Evolutionary conservation across 2,113 vertebrate genomes (phyloP).

Genomic region (Calidris pygmaea): DNA sequence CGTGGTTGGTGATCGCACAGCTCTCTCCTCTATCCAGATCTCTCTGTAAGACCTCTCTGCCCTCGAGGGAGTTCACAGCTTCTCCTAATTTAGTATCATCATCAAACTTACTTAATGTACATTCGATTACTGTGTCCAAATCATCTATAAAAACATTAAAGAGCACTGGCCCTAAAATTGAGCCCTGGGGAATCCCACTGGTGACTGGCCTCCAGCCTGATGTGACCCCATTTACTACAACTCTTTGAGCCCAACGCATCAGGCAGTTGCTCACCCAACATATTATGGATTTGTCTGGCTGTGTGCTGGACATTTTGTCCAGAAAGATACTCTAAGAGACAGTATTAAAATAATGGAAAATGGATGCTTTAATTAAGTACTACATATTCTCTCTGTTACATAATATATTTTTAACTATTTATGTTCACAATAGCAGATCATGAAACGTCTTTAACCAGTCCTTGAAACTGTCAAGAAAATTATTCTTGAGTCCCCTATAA

Average conservation of each 20-base stretch:
- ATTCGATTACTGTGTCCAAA: neutral
- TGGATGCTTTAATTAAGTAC: neutral
- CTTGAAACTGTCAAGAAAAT: neutral
- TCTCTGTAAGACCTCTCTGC: neutral
- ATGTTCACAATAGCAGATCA: accelerated
- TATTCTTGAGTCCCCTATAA: neutral
- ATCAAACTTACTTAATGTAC: neutral
- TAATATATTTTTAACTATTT: neutral
- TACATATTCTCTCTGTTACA: neutral
- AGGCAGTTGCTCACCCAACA: accelerated
- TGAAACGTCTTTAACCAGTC: neutral
- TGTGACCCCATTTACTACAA: neutral
- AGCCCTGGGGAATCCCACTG: neutral
- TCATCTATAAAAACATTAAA: neutral
- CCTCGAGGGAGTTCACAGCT: accelerated
- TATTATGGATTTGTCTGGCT: neutral
- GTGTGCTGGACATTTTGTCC: neutral
- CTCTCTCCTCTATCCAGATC: neutral
- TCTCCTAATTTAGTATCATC: neutral
- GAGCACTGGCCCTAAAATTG: neutral
- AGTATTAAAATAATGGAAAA: neutral
- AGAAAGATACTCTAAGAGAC: neutral
- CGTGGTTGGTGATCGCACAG: neutral
- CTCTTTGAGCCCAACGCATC: neutral
- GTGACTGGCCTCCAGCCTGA: neutral